phyloP scores from a whole-genome alignment of 2,797 vertebrate species.

The Xerus rutilus region DNA sequence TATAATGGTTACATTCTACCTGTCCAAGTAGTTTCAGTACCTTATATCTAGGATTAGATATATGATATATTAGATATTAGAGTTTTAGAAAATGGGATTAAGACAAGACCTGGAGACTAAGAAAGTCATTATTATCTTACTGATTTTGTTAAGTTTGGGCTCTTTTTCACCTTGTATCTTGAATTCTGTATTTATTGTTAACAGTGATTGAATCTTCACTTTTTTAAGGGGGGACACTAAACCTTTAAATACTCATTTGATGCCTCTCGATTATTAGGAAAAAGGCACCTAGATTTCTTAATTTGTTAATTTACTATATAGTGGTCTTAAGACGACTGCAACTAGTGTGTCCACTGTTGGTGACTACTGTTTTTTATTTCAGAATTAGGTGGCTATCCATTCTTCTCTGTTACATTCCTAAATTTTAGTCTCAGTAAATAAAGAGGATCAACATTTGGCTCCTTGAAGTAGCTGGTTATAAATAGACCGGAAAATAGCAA shows the following conservation, averaged over 20 bases:
- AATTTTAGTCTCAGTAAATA: constrained; percentile 72
- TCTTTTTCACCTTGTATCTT: constrained; percentile 11
- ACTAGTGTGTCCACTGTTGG: neutral
- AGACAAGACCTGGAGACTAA: neutral
- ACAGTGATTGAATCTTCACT: neutral
- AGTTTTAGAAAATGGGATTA: neutral
- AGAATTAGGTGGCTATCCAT: neutral
- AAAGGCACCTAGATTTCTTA: neutral
- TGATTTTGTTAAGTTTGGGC: neutral
- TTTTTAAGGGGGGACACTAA: neutral
- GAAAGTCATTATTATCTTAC: neutral
- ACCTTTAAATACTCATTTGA: constrained; percentile 35
- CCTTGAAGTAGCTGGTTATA: constrained; percentile 82
- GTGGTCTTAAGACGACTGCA: neutral
- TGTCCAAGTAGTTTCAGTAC: neutral
- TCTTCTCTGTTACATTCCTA: constrained; percentile 54
- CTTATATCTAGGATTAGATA: neutral
- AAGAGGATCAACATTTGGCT: constrained; percentile 82
- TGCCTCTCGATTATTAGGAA: neutral
- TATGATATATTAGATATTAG: no score
- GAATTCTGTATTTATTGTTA: neutral
- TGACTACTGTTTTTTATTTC: constrained; percentile 65
- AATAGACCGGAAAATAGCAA: constrained; percentile 87
- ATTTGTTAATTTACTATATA: constrained; percentile 11
- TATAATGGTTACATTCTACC: neutral